Conservation (phyloP, 2,888 invertebrate species). For the Orthosia cruda region DNA sequence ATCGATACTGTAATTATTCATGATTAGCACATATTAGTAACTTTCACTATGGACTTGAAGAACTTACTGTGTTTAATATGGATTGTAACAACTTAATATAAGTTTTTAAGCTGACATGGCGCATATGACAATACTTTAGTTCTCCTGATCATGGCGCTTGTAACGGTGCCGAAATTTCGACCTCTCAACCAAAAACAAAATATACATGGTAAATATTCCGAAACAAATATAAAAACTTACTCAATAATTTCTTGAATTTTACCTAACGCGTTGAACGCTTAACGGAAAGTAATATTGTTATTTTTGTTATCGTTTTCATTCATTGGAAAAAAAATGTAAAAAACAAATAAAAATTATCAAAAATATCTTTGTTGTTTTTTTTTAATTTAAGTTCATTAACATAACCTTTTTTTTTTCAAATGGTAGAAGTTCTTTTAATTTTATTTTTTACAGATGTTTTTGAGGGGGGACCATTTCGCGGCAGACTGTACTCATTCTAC, state of each 20-base stretch:
- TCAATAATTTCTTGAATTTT: not conserved
- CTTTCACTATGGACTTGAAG: not conserved
- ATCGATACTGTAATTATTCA: no score
- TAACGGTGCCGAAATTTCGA: no score
- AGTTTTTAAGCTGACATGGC: no score
- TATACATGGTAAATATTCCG: no score
- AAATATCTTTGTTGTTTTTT: constrained; percentile 1
- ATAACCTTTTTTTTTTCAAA: not conserved
- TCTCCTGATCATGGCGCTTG: no score
- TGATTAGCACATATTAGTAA: no score
- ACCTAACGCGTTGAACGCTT: not conserved
- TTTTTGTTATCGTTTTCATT: constrained; percentile 17
- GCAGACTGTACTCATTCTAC: constrained; percentile 83
- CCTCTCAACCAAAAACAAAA: no score
- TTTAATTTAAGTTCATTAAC: not conserved
- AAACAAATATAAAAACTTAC: no score
- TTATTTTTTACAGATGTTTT: constrained; percentile 71
- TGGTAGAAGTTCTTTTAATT: constrained; percentile 27
- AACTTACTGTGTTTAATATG: not conserved
- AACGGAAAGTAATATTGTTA: not conserved
- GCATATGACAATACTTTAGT: no score
- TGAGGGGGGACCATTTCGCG: constrained; percentile 60
- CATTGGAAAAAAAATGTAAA: not conserved
- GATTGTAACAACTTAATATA: not conserved
- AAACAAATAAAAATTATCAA: constrained; percentile 2